A percentile compares a stretch with the other conserved stretches of the same genome.
phyloP scores from a whole-genome alignment of 2,797 vertebrate species.

The Brachyalestes nurse region DNA sequence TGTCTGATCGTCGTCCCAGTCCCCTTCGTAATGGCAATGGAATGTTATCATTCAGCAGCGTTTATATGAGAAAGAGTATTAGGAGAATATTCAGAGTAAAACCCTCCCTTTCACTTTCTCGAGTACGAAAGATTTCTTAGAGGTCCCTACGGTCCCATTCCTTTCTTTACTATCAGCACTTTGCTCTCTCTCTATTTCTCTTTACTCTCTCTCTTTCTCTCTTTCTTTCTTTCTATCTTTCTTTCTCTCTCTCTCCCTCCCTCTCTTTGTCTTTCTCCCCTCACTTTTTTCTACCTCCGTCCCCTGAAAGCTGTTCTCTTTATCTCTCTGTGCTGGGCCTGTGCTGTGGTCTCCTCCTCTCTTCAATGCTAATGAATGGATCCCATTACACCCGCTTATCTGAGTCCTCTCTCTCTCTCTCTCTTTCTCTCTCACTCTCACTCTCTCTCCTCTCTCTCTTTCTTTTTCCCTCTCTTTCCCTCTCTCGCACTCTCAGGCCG shows the following conservation, averaged over 20 bases:
- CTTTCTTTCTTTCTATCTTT: neutral
- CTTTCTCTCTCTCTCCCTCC: slow-evolving; percentile 3
- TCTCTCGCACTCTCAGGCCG: slow-evolving; percentile 1
- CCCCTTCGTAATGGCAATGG: neutral
- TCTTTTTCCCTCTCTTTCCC: neutral
- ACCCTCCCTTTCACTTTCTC: neutral
- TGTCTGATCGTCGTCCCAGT: neutral
- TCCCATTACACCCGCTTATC: slow-evolving; percentile 40
- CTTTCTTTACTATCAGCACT: slow-evolving; percentile 7
- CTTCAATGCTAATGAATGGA: slow-evolving; percentile 55
- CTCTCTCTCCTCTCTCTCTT: neutral
- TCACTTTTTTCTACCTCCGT: neutral
- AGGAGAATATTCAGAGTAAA: neutral
- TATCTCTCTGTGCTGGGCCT: slow-evolving; percentile 32
- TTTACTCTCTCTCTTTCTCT: neutral
- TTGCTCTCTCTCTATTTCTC: neutral
- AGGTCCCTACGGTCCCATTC: neutral
- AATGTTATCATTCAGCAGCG: neutral
- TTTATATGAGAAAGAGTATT: neutral
- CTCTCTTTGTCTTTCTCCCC: neutral
- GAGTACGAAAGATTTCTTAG: neutral
- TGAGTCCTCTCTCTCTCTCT: slow-evolving; percentile 1
- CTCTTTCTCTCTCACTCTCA: neutral
- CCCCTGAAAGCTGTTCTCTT: slow-evolving; percentile 9
- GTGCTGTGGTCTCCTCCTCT: slow-evolving; percentile 36